phyloP scores from a whole-genome alignment of 2,888 invertebrate genomes.

The Ceriagrion tenellum region DNA sequence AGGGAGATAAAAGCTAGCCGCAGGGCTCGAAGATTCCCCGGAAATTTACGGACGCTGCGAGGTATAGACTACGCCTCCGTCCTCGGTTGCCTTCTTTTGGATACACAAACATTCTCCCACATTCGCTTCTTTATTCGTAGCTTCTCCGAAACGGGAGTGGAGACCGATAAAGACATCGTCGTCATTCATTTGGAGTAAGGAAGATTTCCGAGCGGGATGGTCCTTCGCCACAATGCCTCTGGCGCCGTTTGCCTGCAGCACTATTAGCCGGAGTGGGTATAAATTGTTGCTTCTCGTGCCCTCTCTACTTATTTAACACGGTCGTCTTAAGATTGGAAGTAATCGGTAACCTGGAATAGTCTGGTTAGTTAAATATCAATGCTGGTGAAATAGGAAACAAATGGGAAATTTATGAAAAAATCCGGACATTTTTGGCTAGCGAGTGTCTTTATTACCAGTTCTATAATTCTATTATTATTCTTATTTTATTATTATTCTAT shows the following conservation, averaged over 20 bases:
- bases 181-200: background rate
- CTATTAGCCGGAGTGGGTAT: background rate
- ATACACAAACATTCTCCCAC: slow-evolving; percentile 1
- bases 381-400: background rate
- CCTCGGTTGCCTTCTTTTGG: background rate
- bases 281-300: background rate
- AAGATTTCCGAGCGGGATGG: background rate
- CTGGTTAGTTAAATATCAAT: background rate
- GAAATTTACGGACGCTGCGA: background rate
- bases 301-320: background rate
- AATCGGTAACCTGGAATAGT: background rate
- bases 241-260: background rate
- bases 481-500: too few species aligned
- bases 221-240: background rate
- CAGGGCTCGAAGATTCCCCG: background rate
- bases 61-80: background rate
- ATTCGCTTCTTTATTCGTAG: background rate
- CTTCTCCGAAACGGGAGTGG: background rate
- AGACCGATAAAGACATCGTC: background rate
- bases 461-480: too few species aligned
- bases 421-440: too few species aligned
- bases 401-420: background rate
- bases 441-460: too few species aligned
- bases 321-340: background rate
- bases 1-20: background rate